Evolutionary conservation across 2,113 vertebrate genomes (phyloP).

Genomic region (Epinephelus lanceolatus): DNA sequence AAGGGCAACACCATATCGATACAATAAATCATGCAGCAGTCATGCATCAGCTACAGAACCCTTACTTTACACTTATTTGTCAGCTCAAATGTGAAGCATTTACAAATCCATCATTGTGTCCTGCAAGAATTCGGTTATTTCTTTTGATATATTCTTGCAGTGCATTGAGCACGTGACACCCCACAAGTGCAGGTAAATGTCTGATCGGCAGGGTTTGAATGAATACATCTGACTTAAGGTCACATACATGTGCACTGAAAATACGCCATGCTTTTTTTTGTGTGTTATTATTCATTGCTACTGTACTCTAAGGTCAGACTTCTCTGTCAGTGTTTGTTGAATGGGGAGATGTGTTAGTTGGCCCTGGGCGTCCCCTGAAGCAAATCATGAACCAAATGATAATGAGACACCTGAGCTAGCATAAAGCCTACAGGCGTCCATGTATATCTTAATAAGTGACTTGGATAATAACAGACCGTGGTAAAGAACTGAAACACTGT

Average conservation of each 20-base stretch:
- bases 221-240: too few species aligned
- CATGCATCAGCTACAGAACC: slow-evolving; percentile 36
- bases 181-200: slow-evolving; percentile 30
- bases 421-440: background rate
- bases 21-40: slow-evolving; percentile 56
- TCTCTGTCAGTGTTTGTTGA: slow-evolving; percentile 33
- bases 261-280: background rate
- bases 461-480: background rate
- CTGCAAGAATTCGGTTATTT: background rate
- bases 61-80: slow-evolving; percentile 19
- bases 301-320: slow-evolving; percentile 30
- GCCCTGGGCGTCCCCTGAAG: slow-evolving; percentile 52
- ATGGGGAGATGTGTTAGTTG: slow-evolving; percentile 4
- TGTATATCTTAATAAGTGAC: background rate
- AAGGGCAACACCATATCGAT: slow-evolving; percentile 59
- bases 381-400: slow-evolving; percentile 40
- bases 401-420: slow-evolving; percentile 46
- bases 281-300: slow-evolving; percentile 21
- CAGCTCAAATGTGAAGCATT: slow-evolving; percentile 16
- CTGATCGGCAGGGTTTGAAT: background rate
- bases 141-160: background rate
- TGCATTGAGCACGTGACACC: background rate
- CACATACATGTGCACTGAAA: background rate
- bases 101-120: slow-evolving; percentile 20
- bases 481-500: background rate